Base-by-base conservation (phyloP, 2,888 invertebrate species). In the Philopedon plagiatum region DNA sequence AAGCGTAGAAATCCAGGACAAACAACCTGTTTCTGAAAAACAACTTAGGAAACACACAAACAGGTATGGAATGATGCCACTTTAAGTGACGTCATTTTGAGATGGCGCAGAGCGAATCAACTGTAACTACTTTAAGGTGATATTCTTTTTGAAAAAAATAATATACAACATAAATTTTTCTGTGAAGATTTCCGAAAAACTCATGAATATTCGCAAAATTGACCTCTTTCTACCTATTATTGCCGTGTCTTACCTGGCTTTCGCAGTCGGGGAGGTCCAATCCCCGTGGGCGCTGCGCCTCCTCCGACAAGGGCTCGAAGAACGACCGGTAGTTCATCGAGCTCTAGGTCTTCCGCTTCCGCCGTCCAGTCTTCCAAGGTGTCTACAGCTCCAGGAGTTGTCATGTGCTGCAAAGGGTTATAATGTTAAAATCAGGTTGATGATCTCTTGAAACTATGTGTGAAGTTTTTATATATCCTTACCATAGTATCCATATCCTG, bases 251-350 rank as follows among this genome's bases (percentile, higher is more conserved):
- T 57, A 71, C 71, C 66, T 57, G 73, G 73, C 37, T 68, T 73
- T 37, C 73, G 58, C n/a, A 73, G 11, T 32, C 73, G 46, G 23
- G 73, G 73, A 26, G 62, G 61, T 29, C 65, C 70, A 15, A 70
- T 57, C 81, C 82, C 19, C 78, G 61, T 67, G 1, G 72, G 68
- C 2, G 67, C 71, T 73, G 62, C 62, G 54, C 86, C 85, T 0
- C 92, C 89, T 54, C 91, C 92, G 8, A 94, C 94, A 91, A 94
- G 94, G 0, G 94, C 93, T n/a, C 94, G 89, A 44, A 94, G 86
- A 80, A 94, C 93, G 49, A 93, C 89, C 0, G 94, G 94, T 26
- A 94, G 86, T 80, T 94, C 92, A 0, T 92, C 92, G 19, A 93
- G 92, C 67, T 89, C 89, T 3, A 89, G 81, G 77, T 88, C 88